Conservation (phyloP, 2,113 vertebrate species). For the Cichladusa arquata region DNA sequence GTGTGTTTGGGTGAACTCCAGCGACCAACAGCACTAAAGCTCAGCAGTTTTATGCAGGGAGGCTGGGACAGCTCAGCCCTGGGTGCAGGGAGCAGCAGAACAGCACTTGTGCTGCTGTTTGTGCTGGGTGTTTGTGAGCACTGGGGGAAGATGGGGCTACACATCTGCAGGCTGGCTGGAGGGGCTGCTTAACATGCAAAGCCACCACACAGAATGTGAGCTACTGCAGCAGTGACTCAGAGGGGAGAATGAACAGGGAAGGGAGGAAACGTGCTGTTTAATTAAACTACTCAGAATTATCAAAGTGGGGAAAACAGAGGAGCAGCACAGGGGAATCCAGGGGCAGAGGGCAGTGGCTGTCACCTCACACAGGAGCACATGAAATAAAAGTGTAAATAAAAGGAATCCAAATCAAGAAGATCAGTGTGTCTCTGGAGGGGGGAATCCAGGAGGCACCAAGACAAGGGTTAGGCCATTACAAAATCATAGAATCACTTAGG, state of each 20-base stretch:
- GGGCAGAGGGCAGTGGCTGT: background rate
- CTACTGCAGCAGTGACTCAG: background rate
- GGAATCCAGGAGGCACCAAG: background rate
- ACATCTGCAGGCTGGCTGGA: background rate
- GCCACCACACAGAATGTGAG: background rate
- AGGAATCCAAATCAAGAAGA: background rate
- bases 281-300: background rate
- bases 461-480: background rate
- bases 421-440: background rate
- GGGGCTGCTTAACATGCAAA: background rate
- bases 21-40: background rate
- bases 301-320: background rate
- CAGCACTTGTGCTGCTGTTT: background rate
- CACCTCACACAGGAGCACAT: background rate
- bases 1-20: background rate
- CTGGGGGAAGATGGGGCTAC: background rate
- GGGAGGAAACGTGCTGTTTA: background rate
- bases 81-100: accelerated
- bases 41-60: background rate
- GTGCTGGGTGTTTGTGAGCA: background rate
- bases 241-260: background rate
- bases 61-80: background rate
- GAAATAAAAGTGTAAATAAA: background rate
- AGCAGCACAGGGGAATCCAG: background rate
- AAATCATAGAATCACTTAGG: background rate